These are phyloP conservation scores for Euthynnus affinis DNA, from an alignment of 2,797 vertebrate species.

Conservation along the genomic window DNA sequence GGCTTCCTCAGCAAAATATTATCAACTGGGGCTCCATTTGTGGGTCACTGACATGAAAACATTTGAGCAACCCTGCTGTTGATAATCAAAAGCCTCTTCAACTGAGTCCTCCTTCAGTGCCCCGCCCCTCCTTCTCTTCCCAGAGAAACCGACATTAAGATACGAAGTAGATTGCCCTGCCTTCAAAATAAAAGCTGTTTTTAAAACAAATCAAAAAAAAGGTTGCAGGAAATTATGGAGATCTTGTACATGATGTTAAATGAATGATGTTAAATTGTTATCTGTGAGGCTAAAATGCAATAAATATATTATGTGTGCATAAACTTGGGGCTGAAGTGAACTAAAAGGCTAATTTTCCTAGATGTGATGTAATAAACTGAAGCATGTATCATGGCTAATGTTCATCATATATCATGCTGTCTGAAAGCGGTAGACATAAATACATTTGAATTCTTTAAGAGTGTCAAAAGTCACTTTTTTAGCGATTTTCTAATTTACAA, in stretches of 20 bases:
- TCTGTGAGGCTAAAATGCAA: background rate
- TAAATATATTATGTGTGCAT: background rate
- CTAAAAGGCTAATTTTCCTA: background rate
- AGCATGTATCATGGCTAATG: too few species aligned
- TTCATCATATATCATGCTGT: background rate
- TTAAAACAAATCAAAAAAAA: background rate
- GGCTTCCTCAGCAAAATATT: slow-evolving; percentile 38
- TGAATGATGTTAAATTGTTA: too few species aligned
- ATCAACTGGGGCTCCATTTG: slow-evolving; percentile 62
- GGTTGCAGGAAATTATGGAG: too few species aligned
- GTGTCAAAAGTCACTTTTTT: background rate
- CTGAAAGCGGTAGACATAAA: too few species aligned
- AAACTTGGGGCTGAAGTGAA: background rate
- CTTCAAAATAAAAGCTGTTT: slow-evolving; percentile 56
- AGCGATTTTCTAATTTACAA: background rate
- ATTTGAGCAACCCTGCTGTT: slow-evolving; percentile 51
- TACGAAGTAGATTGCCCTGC: fast-evolving
- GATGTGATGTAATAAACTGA: background rate
- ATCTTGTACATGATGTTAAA: too few species aligned
- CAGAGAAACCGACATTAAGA: background rate
- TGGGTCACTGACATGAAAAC: slow-evolving; percentile 69
- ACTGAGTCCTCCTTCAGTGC: slow-evolving; percentile 21
- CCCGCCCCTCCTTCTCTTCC: slow-evolving; percentile 5
- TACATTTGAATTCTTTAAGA: background rate
- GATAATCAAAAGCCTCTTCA: slow-evolving; percentile 64